Evolutionary conservation across 2,888 invertebrate genomes (phyloP), one percentile per base, ranked within the genome.

Genomic region (Oxytorus armatus): DNA sequence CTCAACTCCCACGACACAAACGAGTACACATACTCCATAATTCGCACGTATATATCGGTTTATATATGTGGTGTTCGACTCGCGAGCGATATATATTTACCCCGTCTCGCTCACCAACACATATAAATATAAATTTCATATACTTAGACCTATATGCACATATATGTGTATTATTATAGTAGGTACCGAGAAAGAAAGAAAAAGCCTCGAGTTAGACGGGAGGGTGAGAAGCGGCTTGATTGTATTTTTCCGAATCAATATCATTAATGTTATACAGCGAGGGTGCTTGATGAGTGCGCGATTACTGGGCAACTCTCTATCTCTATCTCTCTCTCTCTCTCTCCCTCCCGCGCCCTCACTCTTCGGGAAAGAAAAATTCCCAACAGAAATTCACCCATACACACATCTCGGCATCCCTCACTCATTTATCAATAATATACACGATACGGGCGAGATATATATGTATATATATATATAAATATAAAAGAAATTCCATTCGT

Each of bases 201-300:
- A 61, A 55, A 80, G 72, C 16, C 44, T 29, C 44, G 49, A 39
- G 73, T 65, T 57, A 51, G 55, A 44, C 25, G 42, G 51, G 51
- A 47, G 76, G 70, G 74, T 74, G 76, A 66, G 74, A 79, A 76
- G 77, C 79, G 66, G 85, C 80, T 79, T 87, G 89, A 89, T 90
- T 90, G 88, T 88, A 87, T 89, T 88, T 88, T 89, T 86, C 85
- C 85, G 86, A 90, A 89, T 90, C 89, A 88, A 90, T 90, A 90
- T 90, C 89, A 87, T 90, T 90, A 90, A 90, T 90, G 90, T 85
- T 86, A 90, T 90, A 86, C 90, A 90, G 89, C 87, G 85, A 88
- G 89, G 89, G 86, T 86, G 87, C 85, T 85, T 86, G 88, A 90
- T 89, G 86, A 89, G 86, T 86, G 83, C 85, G 83, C 85, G 87